Conservation (phyloP, 2,888 invertebrate species). For the Acanthosoma haemorrhoidale region DNA sequence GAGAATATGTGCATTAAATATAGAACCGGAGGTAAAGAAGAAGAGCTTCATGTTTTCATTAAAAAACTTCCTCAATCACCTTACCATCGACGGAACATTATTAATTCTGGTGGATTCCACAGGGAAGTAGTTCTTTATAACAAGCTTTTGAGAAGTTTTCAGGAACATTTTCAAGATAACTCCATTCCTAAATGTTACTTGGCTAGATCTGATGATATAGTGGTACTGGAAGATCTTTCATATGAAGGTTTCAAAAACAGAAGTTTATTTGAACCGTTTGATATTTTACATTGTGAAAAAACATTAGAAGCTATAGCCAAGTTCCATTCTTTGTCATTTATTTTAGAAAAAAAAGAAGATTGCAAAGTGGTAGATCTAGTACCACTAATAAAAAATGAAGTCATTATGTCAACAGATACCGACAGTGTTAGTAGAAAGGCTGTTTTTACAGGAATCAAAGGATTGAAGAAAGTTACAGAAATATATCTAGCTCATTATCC, state of each 20-base stretch:
- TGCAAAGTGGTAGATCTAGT: not conserved
- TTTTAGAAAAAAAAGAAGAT: not conserved
- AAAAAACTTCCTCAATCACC: not conserved
- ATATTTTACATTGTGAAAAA: not conserved
- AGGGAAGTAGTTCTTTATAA: slow-evolving; percentile 9
- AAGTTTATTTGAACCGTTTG: not conserved
- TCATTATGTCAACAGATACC: not conserved
- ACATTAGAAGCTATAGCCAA: not conserved
- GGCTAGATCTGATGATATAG: not conserved
- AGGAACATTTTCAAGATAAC: not conserved
- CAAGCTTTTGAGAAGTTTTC: not conserved
- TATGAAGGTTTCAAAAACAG: not conserved
- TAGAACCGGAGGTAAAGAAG: not conserved
- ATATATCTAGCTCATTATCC: slow-evolving; percentile 13
- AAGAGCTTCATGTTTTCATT: slow-evolving; percentile 2
- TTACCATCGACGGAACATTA: not conserved
- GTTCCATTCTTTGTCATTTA: slow-evolving; percentile 10
- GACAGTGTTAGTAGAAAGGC: not conserved
- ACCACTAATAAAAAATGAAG: not conserved
- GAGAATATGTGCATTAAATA: not conserved
- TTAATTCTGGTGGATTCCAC: not conserved
- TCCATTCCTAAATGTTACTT: slow-evolving; percentile 13
- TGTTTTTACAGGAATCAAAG: not conserved
- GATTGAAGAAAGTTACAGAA: not conserved
- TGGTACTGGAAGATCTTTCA: slow-evolving; percentile 16